Percentiles rank a stretch among this genome's conserved stretches.
These are phyloP conservation scores for Podiceps cristatus DNA, from an alignment of 2,113 vertebrate genomes.

Conservation along the genomic window DNA sequence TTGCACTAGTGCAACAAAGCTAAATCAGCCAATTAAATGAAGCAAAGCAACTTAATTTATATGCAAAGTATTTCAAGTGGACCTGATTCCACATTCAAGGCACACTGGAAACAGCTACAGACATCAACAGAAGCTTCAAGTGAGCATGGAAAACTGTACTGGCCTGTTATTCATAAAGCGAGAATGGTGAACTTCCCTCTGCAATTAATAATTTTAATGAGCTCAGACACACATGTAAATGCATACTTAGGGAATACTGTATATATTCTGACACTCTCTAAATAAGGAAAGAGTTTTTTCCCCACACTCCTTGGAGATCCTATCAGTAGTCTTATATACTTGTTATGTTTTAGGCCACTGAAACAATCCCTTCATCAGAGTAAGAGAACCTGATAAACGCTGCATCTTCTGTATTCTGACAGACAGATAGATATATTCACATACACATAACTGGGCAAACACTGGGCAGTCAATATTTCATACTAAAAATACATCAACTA, in stretches of 20 bases:
- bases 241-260: slow-evolving; percentile 5
- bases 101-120: slow-evolving; percentile 8
- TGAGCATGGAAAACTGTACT: slow-evolving; percentile 11
- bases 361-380: background rate
- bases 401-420: background rate
- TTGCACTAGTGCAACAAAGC: background rate
- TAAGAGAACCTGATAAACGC: background rate
- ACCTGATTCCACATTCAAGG: slow-evolving; percentile 38
- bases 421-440: background rate
- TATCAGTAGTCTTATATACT: background rate
- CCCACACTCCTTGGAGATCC: background rate
- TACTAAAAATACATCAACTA: slow-evolving; percentile 34
- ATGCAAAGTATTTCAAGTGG: slow-evolving; percentile 36
- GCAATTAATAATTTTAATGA: slow-evolving; percentile 71
- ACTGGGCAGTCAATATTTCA: slow-evolving; percentile 20
- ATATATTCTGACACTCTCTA: slow-evolving; percentile 46
- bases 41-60: slow-evolving; percentile 37
- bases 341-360: slow-evolving; percentile 3
- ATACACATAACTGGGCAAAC: background rate
- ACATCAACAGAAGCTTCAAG: slow-evolving; percentile 30
- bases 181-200: slow-evolving; percentile 34
- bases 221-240: slow-evolving; percentile 27
- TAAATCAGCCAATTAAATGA: slow-evolving; percentile 32
- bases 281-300: slow-evolving; percentile 61
- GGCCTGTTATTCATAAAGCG: slow-evolving; percentile 29